phyloP scores from a whole-genome alignment of 1,140 invertebrate genomes.

The Steinernema khuongi region DNA sequence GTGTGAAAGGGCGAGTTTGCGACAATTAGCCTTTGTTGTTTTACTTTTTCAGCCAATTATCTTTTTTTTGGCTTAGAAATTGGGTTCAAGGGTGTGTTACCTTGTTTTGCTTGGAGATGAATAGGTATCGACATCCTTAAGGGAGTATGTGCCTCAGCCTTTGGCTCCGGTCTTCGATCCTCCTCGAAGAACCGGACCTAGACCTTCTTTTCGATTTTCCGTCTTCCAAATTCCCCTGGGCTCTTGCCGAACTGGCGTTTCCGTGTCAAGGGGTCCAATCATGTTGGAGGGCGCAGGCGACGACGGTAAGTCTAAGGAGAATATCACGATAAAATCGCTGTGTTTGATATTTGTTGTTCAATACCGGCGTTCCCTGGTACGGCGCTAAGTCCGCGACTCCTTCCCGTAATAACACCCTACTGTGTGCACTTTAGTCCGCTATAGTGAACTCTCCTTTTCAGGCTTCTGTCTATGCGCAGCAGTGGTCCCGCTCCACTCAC shows the following conservation, averaged over 20 bases:
- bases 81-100: too few relatives aligned
- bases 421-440: neutral
- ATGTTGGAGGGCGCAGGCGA: neutral
- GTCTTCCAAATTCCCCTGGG: too few relatives aligned
- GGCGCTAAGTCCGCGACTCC: neutral
- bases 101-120: too few relatives aligned
- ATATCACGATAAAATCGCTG: slow-evolving; percentile 4
- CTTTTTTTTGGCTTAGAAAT: too few relatives aligned
- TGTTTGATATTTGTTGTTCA: slow-evolving; percentile 9
- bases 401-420: neutral
- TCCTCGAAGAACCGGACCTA: too few relatives aligned
- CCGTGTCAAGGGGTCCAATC: neutral
- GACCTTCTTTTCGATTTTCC: too few relatives aligned
- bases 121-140: too few relatives aligned
- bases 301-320: neutral
- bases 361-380: neutral
- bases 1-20: too few relatives aligned
- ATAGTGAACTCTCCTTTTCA: neutral
- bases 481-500: neutral
- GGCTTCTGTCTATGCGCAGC: slow-evolving; percentile 12
- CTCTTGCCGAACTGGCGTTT: neutral
- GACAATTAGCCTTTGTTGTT: too few relatives aligned
- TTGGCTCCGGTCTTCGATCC: too few relatives aligned
- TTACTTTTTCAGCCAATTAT: too few relatives aligned
- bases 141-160: too few relatives aligned